Evolutionary conservation across 2,797 vertebrate species (phyloP).

Genomic region (Trichosurus vulpecula): DNA sequence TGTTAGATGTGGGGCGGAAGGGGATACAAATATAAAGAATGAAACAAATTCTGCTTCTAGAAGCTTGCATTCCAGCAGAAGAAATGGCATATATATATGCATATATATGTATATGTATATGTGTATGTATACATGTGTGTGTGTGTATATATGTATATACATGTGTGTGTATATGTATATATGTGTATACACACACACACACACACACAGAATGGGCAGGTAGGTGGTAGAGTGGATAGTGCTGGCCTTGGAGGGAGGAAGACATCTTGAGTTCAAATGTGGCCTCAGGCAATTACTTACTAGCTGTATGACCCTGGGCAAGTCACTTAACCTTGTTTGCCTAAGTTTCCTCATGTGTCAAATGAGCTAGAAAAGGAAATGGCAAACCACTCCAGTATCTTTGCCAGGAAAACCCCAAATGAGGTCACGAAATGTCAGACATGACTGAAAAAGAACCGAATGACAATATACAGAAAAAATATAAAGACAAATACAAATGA

Average conservation of each 20-base stretch:
- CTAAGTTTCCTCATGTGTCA: background rate
- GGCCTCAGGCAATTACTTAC: background rate
- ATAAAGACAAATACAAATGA: background rate
- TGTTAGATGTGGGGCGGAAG: background rate
- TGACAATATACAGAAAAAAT: background rate
- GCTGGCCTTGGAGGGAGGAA: background rate
- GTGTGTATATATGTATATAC: too few species aligned
- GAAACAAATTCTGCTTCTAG: background rate
- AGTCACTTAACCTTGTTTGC: background rate
- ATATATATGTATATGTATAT: too few species aligned
- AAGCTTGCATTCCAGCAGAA: background rate
- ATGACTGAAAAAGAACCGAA: background rate
- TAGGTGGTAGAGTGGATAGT: background rate
- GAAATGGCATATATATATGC: background rate
- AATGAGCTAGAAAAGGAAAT: background rate
- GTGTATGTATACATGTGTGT: too few species aligned
- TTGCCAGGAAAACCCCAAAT: background rate
- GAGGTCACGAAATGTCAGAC: background rate
- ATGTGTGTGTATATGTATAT: too few species aligned
- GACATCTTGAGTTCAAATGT: background rate
- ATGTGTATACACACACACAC: too few species aligned
- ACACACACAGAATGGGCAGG: background rate
- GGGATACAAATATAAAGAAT: background rate
- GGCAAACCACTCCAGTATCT: background rate
- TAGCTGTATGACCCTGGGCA: background rate